Percentiles rank a stretch among this genome's conserved stretches.
These are phyloP conservation scores for Seriola rivoliana DNA, from an alignment of 2,113 vertebrate genomes.

Conservation along the genomic window DNA sequence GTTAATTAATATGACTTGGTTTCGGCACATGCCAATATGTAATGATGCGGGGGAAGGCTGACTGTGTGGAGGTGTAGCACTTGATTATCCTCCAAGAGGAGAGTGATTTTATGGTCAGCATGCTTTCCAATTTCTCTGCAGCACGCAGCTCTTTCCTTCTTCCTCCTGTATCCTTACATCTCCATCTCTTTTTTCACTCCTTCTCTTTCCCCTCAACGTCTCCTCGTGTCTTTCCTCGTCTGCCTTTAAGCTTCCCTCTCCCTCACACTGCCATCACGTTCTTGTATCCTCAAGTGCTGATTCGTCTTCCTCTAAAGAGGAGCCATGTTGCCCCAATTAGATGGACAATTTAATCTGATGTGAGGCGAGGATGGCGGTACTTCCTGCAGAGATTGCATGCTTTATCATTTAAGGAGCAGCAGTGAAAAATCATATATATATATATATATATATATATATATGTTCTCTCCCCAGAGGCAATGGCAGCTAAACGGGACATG, in stretches of 20 bases:
- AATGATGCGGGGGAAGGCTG: slow-evolving; percentile 38
- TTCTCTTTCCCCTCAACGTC: background rate
- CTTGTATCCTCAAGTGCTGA: slow-evolving; percentile 20
- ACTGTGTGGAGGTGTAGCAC: slow-evolving; percentile 25
- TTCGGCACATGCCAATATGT: slow-evolving; percentile 49
- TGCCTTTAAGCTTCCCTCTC: background rate
- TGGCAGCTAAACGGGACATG: slow-evolving; percentile 39
- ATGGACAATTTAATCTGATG: slow-evolving; percentile 75
- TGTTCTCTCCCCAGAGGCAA: slow-evolving; percentile 36
- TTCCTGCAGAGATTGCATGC: slow-evolving; percentile 62
- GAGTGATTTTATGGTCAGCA: slow-evolving; percentile 46
- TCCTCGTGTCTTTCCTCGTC: background rate
- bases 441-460: too few relatives aligned
- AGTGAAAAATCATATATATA: slow-evolving; percentile 62
- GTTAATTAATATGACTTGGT: slow-evolving; percentile 68
- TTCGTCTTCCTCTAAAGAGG: slow-evolving; percentile 52
- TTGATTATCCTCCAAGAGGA: slow-evolving; percentile 42
- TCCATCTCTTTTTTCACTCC: background rate
- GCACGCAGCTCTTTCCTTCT: background rate
- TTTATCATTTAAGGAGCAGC: slow-evolving; percentile 79
- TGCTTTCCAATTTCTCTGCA: slow-evolving; percentile 9
- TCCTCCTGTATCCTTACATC: slow-evolving; percentile 5
- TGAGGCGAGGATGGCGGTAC: slow-evolving; percentile 38
- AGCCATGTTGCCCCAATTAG: slow-evolving; percentile 69
- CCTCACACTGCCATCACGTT: background rate